Conservation (phyloP, 2,888 invertebrate genomes). For the Orthosia incerta region DNA sequence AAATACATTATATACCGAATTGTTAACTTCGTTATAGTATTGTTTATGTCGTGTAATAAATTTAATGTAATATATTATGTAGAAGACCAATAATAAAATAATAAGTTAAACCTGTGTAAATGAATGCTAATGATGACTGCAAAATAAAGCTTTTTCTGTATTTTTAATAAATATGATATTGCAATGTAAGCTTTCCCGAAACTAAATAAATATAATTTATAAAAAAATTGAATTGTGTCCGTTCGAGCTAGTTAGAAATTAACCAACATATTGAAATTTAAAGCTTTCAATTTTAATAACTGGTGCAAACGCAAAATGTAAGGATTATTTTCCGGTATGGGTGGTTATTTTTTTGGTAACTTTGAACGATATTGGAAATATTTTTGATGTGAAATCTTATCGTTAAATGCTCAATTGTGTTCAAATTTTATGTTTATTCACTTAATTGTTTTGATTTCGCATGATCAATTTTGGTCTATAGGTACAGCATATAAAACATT, state of each 20-base stretch:
- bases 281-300: slow-evolving; percentile 13
- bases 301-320: not conserved
- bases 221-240: not conserved
- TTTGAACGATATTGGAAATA: not conserved
- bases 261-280: slow-evolving; percentile 3
- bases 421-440: not conserved
- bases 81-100: not conserved
- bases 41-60: too few species aligned
- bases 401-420: slow-evolving; percentile 1
- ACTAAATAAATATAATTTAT: not conserved
- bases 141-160: not conserved
- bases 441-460: not conserved
- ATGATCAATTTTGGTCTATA: not conserved
- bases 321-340: not conserved
- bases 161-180: too few species aligned
- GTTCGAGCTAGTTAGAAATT: not conserved
- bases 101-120: not conserved
- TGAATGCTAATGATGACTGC: not conserved
- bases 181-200: not conserved
- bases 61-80: too few species aligned
- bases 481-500: too few species aligned
- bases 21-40: too few species aligned
- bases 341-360: not conserved
- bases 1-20: too few species aligned
- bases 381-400: not conserved